Base-by-base conservation (phyloP, 1,140 invertebrate genomes). In the Archivesica marissinica region DNA sequence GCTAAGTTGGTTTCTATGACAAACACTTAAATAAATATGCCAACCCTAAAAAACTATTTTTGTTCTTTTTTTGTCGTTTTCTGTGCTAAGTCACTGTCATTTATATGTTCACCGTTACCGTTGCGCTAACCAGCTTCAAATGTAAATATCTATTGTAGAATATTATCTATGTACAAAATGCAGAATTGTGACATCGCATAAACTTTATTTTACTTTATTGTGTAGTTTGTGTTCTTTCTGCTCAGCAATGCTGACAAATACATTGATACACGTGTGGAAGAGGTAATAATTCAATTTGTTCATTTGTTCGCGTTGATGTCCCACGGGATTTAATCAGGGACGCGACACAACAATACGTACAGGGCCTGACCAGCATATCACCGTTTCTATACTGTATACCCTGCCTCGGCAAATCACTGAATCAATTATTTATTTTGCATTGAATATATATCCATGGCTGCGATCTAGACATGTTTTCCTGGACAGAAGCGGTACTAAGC, bases 1-100 rank as follows among this genome's bases (percentile, higher is more conserved):
- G 59, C 59, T 64, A 64, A 64, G 59, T 64, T 33, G 59, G 33
- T 64, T 64, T 64, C 59, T 64, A 64, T 64, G 59, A 20, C 38
- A 35, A 64, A 64, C 28, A 35, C 1, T 25, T n/a, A n/a, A 64
- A 64, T 64, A 64, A 64, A 64, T 35, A 64, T 64, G 59, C 28
- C 59, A 64, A 35, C 38, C 7, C 59, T 64, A 33, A 64, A 64
- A 33, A n/a, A n/a, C n/a, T n/a, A n/a, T n/a, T n/a, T n/a, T 7
- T 64, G 59, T 20, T 28, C 2, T 64, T 64, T 59, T 59, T 33
- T 33, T 33, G 9, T 64, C 30, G 15, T 64, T 3, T 30, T 13
- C 11, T 64, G 30, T 64, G 59, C 59, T 64, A 33, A 64, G 2
- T 13, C 15, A 35, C 33, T 17, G 59, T 25, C 15, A 13, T 64